Conservation (phyloP, 2,113 vertebrate genomes). For the Dasyprocta punctata region DNA sequence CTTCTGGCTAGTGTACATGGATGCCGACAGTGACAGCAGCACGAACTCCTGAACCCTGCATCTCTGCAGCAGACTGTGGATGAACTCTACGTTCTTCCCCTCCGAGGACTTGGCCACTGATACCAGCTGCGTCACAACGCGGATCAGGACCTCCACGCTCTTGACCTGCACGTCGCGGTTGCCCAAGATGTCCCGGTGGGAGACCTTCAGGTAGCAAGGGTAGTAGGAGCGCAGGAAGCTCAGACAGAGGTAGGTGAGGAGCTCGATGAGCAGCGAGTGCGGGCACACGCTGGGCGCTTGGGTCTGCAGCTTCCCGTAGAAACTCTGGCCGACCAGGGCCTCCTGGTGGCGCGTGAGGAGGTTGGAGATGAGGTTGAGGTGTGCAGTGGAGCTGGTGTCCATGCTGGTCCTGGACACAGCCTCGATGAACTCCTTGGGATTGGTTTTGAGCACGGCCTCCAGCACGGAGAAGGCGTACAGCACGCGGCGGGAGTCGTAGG, state of each 20-base stretch:
- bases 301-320: constrained; percentile 92
- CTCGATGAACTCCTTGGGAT: constrained; percentile 93
- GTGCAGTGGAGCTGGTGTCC: constrained; percentile 94
- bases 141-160: constrained; percentile 94
- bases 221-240: constrained; percentile 95
- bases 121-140: constrained; percentile 90
- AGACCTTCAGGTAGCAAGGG: constrained; percentile 90
- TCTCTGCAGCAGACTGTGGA: constrained; percentile 88
- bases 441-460: constrained; percentile 94
- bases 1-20: constrained; percentile 94
- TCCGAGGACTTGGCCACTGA: constrained; percentile 85
- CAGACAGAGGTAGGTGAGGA: constrained; percentile 94
- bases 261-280: constrained; percentile 93
- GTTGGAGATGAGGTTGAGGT: constrained; percentile 96
- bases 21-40: constrained; percentile 93
- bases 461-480: constrained; percentile 94
- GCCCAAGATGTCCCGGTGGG: constrained; percentile 91
- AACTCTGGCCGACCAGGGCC: constrained; percentile 92
- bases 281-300: constrained; percentile 87
- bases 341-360: constrained; percentile 96
- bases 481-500: constrained; percentile 92
- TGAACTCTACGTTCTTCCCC: constrained; percentile 81
- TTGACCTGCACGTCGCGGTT: constrained; percentile 98
- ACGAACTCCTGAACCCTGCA: constrained; percentile 94
- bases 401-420: constrained; percentile 91